Base-by-base conservation (phyloP, 2,888 invertebrate species). In the Neuroscelio doddi region DNA sequence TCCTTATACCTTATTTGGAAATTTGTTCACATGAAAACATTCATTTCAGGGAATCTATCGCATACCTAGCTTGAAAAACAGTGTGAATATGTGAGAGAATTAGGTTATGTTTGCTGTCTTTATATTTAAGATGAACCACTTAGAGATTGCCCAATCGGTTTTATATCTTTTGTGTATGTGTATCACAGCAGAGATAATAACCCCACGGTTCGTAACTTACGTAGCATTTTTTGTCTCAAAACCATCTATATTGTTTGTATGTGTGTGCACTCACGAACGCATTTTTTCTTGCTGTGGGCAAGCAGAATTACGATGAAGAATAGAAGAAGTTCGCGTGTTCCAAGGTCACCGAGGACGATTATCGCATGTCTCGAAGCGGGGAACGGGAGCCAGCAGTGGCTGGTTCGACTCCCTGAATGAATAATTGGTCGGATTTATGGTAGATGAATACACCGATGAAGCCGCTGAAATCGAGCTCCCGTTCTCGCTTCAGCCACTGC, bases 351-450 rank as follows among this genome's bases (percentile, higher is more conserved):
- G 46, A 66, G 64, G 69, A 64, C 69, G 66, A 61, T 41, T 80
- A 83, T 83, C 82, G 83, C 83, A 81, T 83, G 82, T 80, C 78
- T 72, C 67, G 66, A 39, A 50, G 51, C 59, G 61, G 65, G 67
- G 74, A 80, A 79, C 80, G 73, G 82, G 80, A 80, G 81, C 78
- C 75, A 76, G 75, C 78, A 69, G 76, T 77, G 78, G 79, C 77
- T 78, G n/a, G 69, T 68, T 72, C 71, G 71, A 65, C 78, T 75
- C 75, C 76, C 72, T 79, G 78, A 77, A 79, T 78, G 77, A 80
- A 81, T 80, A 78, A 81, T 81, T 78, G 76, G 67, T 65, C 66
- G 71, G 63, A 69, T 65, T 69, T 65, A 63, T 65, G 69, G 57
- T 68, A 49, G 58, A 56, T 65, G 64, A 55, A 58, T 56, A 61